A percentile compares a stretch with the other conserved stretches of the same genome.
Conservation (phyloP, 1,140 invertebrate genomes). For the Atta cephalotes region DNA sequence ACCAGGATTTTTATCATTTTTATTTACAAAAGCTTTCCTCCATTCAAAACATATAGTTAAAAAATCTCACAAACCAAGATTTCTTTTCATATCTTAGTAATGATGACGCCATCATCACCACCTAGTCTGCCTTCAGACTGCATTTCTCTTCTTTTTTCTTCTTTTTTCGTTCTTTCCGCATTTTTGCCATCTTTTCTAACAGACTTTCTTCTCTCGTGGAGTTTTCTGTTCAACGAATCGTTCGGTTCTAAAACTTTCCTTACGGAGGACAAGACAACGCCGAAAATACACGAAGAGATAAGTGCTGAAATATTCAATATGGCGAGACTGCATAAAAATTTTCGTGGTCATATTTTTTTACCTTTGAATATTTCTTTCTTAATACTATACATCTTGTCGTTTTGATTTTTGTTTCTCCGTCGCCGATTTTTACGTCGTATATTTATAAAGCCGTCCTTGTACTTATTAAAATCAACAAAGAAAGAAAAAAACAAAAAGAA, state of each 20-base stretch:
- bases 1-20: not conserved
- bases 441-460: not conserved
- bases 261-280: not conserved
- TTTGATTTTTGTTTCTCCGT: not conserved
- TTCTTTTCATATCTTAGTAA: slow-evolving; percentile 9
- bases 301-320: slow-evolving; percentile 43
- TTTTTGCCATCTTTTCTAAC: slow-evolving; percentile 14
- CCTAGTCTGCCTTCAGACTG: slow-evolving; percentile 23
- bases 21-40: not conserved
- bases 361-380: not conserved
- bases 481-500: not conserved
- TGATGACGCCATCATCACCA: slow-evolving; percentile 9
- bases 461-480: slow-evolving; percentile 4
- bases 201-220: slow-evolving; percentile 6
- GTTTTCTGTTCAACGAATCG: slow-evolving; percentile 32
- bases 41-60: not conserved
- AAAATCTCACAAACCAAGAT: slow-evolving; percentile 1
- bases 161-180: not conserved
- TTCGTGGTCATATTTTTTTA: not conserved
- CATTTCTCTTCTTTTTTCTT: not conserved
- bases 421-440: not conserved
- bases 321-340: not conserved
- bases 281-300: slow-evolving; percentile 40
- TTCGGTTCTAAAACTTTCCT: slow-evolving; percentile 45
- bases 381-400: not conserved